phyloP scores from a whole-genome alignment of 1,140 invertebrate genomes.

The Zaprionus camerounensis region DNA sequence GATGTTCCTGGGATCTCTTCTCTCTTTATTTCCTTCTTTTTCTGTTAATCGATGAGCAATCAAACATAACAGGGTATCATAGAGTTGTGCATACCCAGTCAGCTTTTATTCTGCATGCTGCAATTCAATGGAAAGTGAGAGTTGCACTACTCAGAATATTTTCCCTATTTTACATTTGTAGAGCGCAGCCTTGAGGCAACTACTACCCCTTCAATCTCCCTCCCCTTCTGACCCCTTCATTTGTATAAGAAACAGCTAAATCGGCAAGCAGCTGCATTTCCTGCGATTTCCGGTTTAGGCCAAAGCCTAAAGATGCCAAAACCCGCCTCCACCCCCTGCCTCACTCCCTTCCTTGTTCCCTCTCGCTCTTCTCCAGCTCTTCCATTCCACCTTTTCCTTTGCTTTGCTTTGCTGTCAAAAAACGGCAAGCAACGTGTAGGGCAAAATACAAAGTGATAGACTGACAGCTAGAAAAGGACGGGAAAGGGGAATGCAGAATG shows the following conservation, averaged over 20 bases:
- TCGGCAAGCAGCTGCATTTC: conserved; percentile 43
- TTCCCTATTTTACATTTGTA: not conserved
- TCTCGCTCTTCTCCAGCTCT: not conserved
- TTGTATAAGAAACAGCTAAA: conserved; percentile 36
- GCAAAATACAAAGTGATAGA: conserved; percentile 35
- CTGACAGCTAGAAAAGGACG: conserved; percentile 5
- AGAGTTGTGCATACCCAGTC: not conserved
- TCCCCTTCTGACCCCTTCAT: not conserved
- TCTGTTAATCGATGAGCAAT: too few species aligned
- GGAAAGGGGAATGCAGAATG: not conserved
- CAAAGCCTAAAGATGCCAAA: not conserved
- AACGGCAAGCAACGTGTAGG: conserved; percentile 8
- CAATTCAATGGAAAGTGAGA: conserved; percentile 5
- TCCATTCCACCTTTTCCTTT: not conserved
- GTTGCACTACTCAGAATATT: conserved; percentile 13
- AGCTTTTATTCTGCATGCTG: not conserved
- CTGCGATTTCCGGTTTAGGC: conserved; percentile 36
- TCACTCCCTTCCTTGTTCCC: not conserved
- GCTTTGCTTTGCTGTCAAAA: conserved; percentile 10
- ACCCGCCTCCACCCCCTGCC: too few species aligned
- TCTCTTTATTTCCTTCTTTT: too few species aligned
- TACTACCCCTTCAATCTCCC: not conserved
- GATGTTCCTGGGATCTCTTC: too few species aligned
- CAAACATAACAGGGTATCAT: not conserved
- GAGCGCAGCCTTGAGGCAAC: not conserved